Evolutionary conservation across 1,140 invertebrate species (phyloP).

Genomic region (Lasaia peninsularis): DNA sequence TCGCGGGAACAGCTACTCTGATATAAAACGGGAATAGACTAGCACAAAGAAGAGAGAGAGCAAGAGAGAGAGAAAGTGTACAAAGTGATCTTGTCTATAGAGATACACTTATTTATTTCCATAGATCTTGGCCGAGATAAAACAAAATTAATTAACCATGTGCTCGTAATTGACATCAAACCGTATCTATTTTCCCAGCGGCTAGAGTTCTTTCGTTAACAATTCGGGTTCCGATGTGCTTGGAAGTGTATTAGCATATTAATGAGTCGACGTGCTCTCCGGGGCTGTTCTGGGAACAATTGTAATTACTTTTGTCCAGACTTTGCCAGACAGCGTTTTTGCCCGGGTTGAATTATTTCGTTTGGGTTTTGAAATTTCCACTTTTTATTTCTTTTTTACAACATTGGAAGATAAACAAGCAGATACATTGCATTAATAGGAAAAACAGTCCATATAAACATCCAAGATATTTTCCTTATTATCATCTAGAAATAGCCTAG

Average conservation of each 20-base stretch:
- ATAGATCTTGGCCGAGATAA: not conserved
- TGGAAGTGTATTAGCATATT: slow-evolving; percentile 36
- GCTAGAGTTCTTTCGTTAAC: slow-evolving; percentile 30
- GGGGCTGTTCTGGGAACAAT: slow-evolving; percentile 21
- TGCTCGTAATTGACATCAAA: slow-evolving; percentile 3
- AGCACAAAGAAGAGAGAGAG: too few relatives aligned
- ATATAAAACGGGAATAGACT: too few relatives aligned
- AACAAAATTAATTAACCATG: slow-evolving; percentile 7
- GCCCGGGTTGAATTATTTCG: slow-evolving; percentile 17
- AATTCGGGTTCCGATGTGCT: slow-evolving; percentile 26
- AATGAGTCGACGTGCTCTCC: slow-evolving; percentile 34
- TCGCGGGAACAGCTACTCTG: too few relatives aligned
- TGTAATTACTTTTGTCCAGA: slow-evolving; percentile 36
- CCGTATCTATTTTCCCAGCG: slow-evolving; percentile 4
- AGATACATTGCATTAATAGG: too few relatives aligned
- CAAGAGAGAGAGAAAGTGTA: too few relatives aligned
- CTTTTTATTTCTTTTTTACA: not conserved
- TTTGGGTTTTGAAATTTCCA: slow-evolving; percentile 17
- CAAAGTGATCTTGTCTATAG: too few relatives aligned
- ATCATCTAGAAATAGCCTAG: too few relatives aligned
- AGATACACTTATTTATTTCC: not conserved
- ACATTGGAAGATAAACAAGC: not conserved
- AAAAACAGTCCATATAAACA: too few relatives aligned
- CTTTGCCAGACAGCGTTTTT: slow-evolving; percentile 18
- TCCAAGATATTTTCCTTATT: too few relatives aligned